A percentile compares a stretch with the other conserved stretches of the same genome.
Evolutionary conservation across 2,888 invertebrate species (phyloP).

Genomic region (Thumatha senex): DNA sequence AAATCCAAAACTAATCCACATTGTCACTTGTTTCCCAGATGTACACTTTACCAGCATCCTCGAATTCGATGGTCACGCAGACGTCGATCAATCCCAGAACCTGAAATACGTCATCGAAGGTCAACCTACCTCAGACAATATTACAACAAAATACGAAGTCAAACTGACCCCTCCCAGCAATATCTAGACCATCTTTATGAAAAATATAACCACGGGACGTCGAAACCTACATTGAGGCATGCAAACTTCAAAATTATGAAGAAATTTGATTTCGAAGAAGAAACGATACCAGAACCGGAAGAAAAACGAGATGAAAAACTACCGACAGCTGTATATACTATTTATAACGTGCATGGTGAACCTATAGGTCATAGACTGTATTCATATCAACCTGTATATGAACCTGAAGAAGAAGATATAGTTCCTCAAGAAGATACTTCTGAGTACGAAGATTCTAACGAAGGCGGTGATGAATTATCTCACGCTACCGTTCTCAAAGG

Average conservation of each 20-base stretch:
- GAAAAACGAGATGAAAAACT: slow-evolving; percentile 58
- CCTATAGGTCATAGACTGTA: slow-evolving; percentile 75
- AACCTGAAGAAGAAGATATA: slow-evolving; percentile 70
- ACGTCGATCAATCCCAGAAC: slow-evolving; percentile 80
- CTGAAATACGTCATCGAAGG: slow-evolving; percentile 66
- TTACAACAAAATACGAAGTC: slow-evolving; percentile 61
- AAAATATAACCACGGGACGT: slow-evolving; percentile 71
- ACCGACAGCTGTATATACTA: slow-evolving; percentile 74
- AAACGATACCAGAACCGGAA: slow-evolving; percentile 46
- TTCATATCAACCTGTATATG: slow-evolving; percentile 77
- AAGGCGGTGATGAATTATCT: slow-evolving; percentile 56
- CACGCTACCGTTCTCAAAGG: slow-evolving; percentile 74
- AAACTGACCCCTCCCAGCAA: slow-evolving; percentile 54
- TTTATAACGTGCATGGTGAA: slow-evolving; percentile 76
- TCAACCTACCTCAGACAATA: slow-evolving; percentile 72
- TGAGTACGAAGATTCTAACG: slow-evolving; percentile 60
- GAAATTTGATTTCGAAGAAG: slow-evolving; percentile 69
- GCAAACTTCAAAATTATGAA: slow-evolving; percentile 78
- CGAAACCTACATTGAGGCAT: slow-evolving; percentile 73
- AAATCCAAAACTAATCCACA: too few species aligned
- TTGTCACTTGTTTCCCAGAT: slow-evolving; percentile 68
- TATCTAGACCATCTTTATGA: slow-evolving; percentile 65
- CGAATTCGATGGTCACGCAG: slow-evolving; percentile 91
- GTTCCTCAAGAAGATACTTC: slow-evolving; percentile 56
- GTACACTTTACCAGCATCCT: slow-evolving; percentile 94